phyloP scores from a whole-genome alignment of 1,140 invertebrate species.

The Pantala flavescens region DNA sequence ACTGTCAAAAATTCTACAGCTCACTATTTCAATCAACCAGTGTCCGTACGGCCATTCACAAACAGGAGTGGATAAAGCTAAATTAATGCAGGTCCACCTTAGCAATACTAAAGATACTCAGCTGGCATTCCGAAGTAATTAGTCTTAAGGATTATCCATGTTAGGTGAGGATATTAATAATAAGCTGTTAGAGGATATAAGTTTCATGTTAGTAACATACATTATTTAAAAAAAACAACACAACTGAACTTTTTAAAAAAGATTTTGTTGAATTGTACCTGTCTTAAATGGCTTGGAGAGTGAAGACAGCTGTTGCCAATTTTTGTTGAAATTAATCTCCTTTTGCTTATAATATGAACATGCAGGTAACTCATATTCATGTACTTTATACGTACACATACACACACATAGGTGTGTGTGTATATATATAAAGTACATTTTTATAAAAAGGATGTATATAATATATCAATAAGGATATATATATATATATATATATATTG shows the following conservation, averaged over 20 bases:
- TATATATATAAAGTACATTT: too few relatives aligned
- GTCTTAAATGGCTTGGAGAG: too few relatives aligned
- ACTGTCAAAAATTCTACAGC: conserved; percentile 3
- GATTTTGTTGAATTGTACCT: not conserved
- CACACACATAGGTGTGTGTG: too few relatives aligned
- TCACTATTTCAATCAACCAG: conserved; percentile 9
- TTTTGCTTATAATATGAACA: too few relatives aligned
- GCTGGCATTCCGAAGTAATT: conserved; percentile 2
- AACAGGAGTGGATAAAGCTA: conserved; percentile 1
- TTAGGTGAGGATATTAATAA: not conserved
- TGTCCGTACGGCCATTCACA: not conserved
- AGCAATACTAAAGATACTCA: conserved; percentile 3
- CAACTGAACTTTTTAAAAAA: not conserved
- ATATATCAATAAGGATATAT: too few relatives aligned
- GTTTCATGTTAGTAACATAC: not conserved
- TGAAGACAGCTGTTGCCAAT: too few relatives aligned
- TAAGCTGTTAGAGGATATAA: not conserved
- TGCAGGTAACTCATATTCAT: too few relatives aligned
- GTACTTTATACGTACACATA: too few relatives aligned
- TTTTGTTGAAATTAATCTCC: too few relatives aligned
- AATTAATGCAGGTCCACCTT: not conserved
- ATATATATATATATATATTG: too few relatives aligned
- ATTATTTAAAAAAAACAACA: not conserved
- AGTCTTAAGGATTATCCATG: not conserved
- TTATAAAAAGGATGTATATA: too few relatives aligned